phyloP scores from a whole-genome alignment of 2,797 vertebrate genomes.

The Microchirus variegatus region DNA sequence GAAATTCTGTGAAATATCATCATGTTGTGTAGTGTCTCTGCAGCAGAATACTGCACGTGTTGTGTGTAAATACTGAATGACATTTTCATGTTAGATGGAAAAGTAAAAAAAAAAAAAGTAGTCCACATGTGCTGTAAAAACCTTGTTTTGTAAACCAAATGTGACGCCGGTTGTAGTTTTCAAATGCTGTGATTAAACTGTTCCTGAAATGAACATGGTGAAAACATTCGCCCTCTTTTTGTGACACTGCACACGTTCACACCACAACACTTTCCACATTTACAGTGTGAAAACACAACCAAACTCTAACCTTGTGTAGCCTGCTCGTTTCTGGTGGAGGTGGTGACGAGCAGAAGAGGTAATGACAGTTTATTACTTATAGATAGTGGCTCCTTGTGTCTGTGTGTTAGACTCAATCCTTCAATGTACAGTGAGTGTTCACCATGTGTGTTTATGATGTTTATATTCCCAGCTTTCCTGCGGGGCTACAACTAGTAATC shows the following conservation, averaged over 20 bases:
- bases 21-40: too few species aligned
- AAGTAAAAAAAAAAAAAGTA: slow-evolving; percentile 29
- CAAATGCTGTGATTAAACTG: slow-evolving; percentile 74
- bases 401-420: slow-evolving; percentile 45
- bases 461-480: too few species aligned
- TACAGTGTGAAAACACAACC: neutral
- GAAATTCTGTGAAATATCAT: too few species aligned
- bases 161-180: too few species aligned
- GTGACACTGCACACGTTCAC: slow-evolving; percentile 5
- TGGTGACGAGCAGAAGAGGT: too few species aligned
- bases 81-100: slow-evolving; percentile 30
- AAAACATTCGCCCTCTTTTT: slow-evolving; percentile 24
- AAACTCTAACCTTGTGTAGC: slow-evolving; percentile 26
- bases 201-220: slow-evolving; percentile 46
- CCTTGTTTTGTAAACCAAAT: too few species aligned
- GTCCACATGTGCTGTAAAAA: slow-evolving; percentile 24
- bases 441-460: too few species aligned
- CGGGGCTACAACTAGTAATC: too few species aligned
- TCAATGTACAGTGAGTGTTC: slow-evolving; percentile 24
- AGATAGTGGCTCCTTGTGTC: slow-evolving; percentile 33
- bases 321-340: slow-evolving; percentile 31
- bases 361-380: slow-evolving; percentile 57
- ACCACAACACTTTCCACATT: slow-evolving; percentile 11
- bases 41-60: too few species aligned
- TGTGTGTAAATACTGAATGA: slow-evolving; percentile 33